Percentiles rank a stretch among this genome's conserved stretches.
phyloP scores from a whole-genome alignment of 2,888 invertebrate species.

The Stenichneumon culpator region DNA sequence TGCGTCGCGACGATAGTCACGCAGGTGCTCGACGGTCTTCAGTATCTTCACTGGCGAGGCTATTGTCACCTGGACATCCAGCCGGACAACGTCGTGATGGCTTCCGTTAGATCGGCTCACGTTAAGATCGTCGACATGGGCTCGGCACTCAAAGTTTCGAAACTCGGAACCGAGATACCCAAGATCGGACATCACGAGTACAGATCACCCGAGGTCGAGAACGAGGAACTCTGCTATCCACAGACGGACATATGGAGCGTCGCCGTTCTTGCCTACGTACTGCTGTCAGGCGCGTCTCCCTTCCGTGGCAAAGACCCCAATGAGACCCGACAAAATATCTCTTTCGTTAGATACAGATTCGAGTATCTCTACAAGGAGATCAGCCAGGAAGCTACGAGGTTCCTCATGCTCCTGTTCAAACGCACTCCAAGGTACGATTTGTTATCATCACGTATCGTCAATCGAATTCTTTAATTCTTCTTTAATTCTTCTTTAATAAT shows the following conservation, averaged over 20 bases:
- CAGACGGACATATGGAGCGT: constrained; percentile 98
- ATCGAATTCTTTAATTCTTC: no score
- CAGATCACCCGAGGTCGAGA: constrained; percentile 95
- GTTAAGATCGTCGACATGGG: constrained; percentile 98
- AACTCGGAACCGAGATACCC: constrained; percentile 91
- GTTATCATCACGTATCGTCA: no score
- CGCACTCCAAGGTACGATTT: constrained; percentile 92
- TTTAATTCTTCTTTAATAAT: no score
- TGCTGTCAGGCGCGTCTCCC: constrained; percentile 97
- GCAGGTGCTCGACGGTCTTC: constrained; percentile 95
- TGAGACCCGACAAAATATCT: constrained; percentile 96
- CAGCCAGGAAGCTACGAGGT: constrained; percentile 96
- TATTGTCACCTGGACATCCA: constrained; percentile 95
- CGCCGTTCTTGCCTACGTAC: constrained; percentile 95
- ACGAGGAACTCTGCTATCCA: constrained; percentile 94
- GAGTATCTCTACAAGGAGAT: constrained; percentile 97
- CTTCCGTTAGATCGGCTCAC: constrained; percentile 92
- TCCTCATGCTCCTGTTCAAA: constrained; percentile 98
- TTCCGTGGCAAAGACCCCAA: constrained; percentile 93
- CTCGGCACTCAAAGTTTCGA: constrained; percentile 92
- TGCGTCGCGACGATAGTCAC: constrained; percentile 94
- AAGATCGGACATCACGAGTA: constrained; percentile 91
- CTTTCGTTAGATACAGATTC: constrained; percentile 96
- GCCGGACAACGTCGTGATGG: constrained; percentile 98
- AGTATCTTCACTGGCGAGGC: constrained; percentile 98